Percentiles rank a stretch among this genome's conserved stretches.
Evolutionary conservation across 1,140 invertebrate species (phyloP).

Genomic region (Pogonomyrmex californicus): DNA sequence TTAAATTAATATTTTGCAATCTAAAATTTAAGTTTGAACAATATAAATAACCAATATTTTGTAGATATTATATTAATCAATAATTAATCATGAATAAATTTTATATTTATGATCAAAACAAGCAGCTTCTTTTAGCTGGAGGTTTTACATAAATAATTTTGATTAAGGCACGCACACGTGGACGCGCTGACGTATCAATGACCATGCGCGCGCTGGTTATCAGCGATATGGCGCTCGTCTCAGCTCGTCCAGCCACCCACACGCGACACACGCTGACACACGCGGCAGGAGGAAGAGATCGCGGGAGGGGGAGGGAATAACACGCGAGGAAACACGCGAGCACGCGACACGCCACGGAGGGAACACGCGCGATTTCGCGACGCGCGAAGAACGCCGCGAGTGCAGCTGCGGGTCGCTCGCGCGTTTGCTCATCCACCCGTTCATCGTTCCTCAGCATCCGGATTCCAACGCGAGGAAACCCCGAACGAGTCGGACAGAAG

Average conservation of each 20-base stretch:
- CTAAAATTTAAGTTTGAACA: too few species aligned
- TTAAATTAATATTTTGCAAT: too few species aligned
- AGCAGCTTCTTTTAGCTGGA: too few species aligned
- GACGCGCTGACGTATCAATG: constrained; percentile 16
- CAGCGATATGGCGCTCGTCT: not conserved
- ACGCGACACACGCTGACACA: constrained; percentile 32
- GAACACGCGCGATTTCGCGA: constrained; percentile 53
- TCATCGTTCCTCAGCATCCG: constrained; percentile 24
- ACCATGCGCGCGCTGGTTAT: not conserved
- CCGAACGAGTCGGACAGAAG: constrained; percentile 32
- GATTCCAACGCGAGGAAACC: constrained; percentile 57
- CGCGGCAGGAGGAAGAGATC: not conserved
- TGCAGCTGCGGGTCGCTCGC: constrained; percentile 43
- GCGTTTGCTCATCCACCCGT: not conserved
- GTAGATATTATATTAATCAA: too few species aligned
- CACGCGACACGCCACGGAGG: constrained; percentile 33
- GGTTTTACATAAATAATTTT: too few species aligned
- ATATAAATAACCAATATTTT: too few species aligned
- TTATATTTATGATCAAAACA: too few species aligned
- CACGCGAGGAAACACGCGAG: constrained; percentile 24
- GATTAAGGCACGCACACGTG: not conserved
- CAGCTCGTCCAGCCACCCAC: constrained; percentile 32
- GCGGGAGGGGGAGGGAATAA: not conserved
- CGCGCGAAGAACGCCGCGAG: constrained; percentile 57
- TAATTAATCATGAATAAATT: too few species aligned